Evolutionary conservation across 2,113 vertebrate genomes (phyloP), one percentile per base, ranked within the genome.

Genomic region (Labrus mixtus): DNA sequence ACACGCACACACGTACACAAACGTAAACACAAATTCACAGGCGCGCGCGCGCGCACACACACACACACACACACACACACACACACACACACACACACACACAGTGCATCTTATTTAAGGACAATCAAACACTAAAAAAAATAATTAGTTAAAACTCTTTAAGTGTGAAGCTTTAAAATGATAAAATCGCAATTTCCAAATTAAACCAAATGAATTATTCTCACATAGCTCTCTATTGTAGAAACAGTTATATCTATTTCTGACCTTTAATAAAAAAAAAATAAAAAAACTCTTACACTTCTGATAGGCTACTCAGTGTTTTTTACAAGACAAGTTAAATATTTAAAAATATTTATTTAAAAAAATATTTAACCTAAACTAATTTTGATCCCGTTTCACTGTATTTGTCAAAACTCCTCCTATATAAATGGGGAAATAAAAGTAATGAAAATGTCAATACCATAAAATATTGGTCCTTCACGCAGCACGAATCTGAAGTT

Each of bases 401-500:
- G 39, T 54, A 19, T 17, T 4, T 29, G 29, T 45, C 11, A 45
- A 15, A 15, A 45, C 65, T 67, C 60, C 36, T 62, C 61, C 53
- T 53, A 57, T 53, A 33, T 76, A 53, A 82, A 82, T 48, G 67
- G n/a, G 79, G 58, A 56, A 73, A 73, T 50, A 86, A 82, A 87
- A 89, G 74, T 87, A 88, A 90, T 83, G 81, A 85, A 90, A 93
- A 92, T 80, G 84, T 90, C 84, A 89, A 62, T 84, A 90, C 76
- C 88, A 78, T 90, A 80, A 81, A 89, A 83, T 79, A 23, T 69
- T 60, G 82, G 76, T 91, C 94, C 96, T 94, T 93, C 94, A 93
- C 64, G 89, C 91, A 93, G 94, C 93, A 94, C 91, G 95, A 95
- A 93, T 93, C 86, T 86, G 91, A 94, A 93, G 95, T 94, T 79